phyloP scores from a whole-genome alignment of 2,113 vertebrate species.

The Plectropomus leopardus region DNA sequence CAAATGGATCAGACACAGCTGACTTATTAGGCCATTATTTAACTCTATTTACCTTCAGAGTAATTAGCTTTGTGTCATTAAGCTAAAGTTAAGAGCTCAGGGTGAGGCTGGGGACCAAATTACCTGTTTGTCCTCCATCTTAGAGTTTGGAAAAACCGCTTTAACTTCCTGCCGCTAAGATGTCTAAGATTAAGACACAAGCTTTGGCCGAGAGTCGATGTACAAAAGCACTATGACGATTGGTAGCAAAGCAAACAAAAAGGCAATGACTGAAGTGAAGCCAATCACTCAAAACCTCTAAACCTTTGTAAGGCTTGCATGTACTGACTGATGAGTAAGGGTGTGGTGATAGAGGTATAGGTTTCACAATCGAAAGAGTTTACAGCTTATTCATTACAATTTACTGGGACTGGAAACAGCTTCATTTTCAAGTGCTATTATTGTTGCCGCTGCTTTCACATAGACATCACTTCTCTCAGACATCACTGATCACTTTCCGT shows the following conservation, averaged over 20 bases:
- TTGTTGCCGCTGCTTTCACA: too few relatives aligned
- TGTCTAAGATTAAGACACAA: slow-evolving; percentile 40
- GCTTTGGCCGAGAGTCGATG: slow-evolving; percentile 35
- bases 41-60: not conserved
- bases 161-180: slow-evolving; percentile 53
- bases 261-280: not conserved
- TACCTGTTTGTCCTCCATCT: slow-evolving; percentile 36
- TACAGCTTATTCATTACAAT: not conserved
- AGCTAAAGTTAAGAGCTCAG: not conserved
- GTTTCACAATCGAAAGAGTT: not conserved
- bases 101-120: slow-evolving; percentile 30
- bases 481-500: too few relatives aligned
- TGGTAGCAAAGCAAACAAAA: slow-evolving; percentile 39
- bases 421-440: too few relatives aligned
- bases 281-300: slow-evolving; percentile 9
- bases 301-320: not conserved
- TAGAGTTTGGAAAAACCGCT: slow-evolving; percentile 26
- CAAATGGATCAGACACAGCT: not conserved
- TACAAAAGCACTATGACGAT: slow-evolving; percentile 21
- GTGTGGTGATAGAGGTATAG: not conserved
- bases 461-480: too few relatives aligned
- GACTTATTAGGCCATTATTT: not conserved
- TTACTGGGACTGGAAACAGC: not conserved
- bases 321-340: not conserved
- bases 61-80: not conserved